Percentiles rank a stretch among this genome's conserved stretches.
These are phyloP conservation scores for pig (Sus scrofa) DNA, from an alignment of 2,113 vertebrate species.

Conservation along the genomic window T2T-Sscrofa CM000826.6:103328501-103329000, in stretches of 20 bases:
- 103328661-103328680: conserved; percentile 84
- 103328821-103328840: conserved; percentile 81
- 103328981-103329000: background rate
- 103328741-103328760: conserved; percentile 85
- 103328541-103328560: conserved; percentile 73
- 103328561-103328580: background rate
- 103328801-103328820: conserved; percentile 82
- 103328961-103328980: background rate
- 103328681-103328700: conserved; percentile 86
- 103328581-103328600: conserved; percentile 73
- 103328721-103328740: conserved; percentile 86
- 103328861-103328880: conserved; percentile 66
- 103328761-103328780: conserved; percentile 83
- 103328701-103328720: conserved; percentile 81
- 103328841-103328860: conserved; percentile 61
- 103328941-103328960: conserved; percentile 38
- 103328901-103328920: conserved; percentile 50
- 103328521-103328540: conserved; percentile 63
- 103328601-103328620: conserved; percentile 80
- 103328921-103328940: conserved; percentile 68
- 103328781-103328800: conserved; percentile 83
- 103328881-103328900: conserved; percentile 76
- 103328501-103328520: conserved; percentile 78
- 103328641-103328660: conserved; percentile 83
- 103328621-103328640: conserved; percentile 80